Percentiles rank a stretch among this genome's conserved stretches.
Evolutionary conservation across 2,888 invertebrate species (phyloP).

Genomic region (Arenicola marina): DNA sequence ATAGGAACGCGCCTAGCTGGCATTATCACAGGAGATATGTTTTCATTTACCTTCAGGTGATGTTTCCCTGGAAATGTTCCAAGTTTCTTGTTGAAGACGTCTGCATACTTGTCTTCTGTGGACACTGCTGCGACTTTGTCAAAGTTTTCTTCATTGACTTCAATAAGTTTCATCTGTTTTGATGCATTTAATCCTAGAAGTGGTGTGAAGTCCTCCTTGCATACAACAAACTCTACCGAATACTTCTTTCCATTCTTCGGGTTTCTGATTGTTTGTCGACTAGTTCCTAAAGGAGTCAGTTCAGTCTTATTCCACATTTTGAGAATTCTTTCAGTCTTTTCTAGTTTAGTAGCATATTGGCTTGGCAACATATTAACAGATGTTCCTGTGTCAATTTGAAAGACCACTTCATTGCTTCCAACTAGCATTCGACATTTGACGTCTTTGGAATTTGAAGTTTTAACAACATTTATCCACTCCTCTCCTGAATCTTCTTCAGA

Average conservation of each 20-base stretch:
- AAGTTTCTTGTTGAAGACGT: slow-evolving; percentile 9
- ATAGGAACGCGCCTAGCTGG: slow-evolving; percentile 11
- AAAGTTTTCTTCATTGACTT: slow-evolving; percentile 16
- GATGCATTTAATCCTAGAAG: slow-evolving; percentile 8
- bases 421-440: slow-evolving; percentile 8
- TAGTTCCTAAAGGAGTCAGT: no score
- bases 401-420: background rate
- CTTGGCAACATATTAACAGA: slow-evolving; percentile 14
- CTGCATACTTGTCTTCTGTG: slow-evolving; percentile 2
- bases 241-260: no score
- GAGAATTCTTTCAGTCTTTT: slow-evolving; percentile 12
- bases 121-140: background rate
- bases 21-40: slow-evolving; percentile 13
- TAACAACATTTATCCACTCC: background rate
- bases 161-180: slow-evolving; percentile 13
- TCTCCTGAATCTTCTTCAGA: no score
- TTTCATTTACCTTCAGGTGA: no score
- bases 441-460: background rate
- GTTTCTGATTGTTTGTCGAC: no score
- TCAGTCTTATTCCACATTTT: no score
- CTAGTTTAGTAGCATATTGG: background rate
- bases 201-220: slow-evolving; percentile 12
- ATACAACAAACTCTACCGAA: slow-evolving; percentile 18
- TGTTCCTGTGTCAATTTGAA: slow-evolving; percentile 23
- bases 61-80: background rate